A percentile compares a stretch with the other conserved stretches of the same genome.
Evolutionary conservation across 37 sponge, comb jelly and placozoan genomes (phyloP).

Genomic region (Mnemiopsis leidyi): DNA sequence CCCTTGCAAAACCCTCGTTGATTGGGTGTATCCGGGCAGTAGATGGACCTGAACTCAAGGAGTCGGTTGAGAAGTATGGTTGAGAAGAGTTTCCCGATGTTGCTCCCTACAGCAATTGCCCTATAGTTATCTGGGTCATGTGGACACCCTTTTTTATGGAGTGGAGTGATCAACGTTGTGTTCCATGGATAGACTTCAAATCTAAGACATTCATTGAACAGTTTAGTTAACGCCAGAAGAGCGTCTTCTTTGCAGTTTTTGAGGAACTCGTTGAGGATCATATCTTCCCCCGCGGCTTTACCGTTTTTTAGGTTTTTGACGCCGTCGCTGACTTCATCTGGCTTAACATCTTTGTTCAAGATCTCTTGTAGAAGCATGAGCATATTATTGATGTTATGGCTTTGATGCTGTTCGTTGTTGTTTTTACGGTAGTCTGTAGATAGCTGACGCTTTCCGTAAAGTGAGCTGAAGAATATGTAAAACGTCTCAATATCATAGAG

Average conservation of each 20-base stretch:
- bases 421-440: not conserved
- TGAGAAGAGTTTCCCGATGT: not conserved
- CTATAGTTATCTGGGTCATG: not conserved
- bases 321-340: not conserved
- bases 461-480: not conserved
- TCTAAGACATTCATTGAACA: not conserved
- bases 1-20: not conserved
- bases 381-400: not conserved
- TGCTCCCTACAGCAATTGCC: not conserved
- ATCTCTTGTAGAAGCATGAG: not conserved
- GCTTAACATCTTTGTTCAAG: not conserved
- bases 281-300: not conserved
- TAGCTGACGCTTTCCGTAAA: not conserved
- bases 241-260: not conserved
- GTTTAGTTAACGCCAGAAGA: not conserved
- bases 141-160: not conserved
- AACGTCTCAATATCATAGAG: not conserved
- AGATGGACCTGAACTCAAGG: not conserved
- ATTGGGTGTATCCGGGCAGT: not conserved
- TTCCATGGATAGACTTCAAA: not conserved
- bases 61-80: not conserved
- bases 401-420: not conserved
- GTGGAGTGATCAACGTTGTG: not conserved
- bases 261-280: not conserved
- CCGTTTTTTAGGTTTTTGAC: not conserved